Percentiles rank a stretch among this genome's conserved stretches.
Conservation (phyloP, 2,113 vertebrate genomes). For the Nyctibius bracteatus region DNA sequence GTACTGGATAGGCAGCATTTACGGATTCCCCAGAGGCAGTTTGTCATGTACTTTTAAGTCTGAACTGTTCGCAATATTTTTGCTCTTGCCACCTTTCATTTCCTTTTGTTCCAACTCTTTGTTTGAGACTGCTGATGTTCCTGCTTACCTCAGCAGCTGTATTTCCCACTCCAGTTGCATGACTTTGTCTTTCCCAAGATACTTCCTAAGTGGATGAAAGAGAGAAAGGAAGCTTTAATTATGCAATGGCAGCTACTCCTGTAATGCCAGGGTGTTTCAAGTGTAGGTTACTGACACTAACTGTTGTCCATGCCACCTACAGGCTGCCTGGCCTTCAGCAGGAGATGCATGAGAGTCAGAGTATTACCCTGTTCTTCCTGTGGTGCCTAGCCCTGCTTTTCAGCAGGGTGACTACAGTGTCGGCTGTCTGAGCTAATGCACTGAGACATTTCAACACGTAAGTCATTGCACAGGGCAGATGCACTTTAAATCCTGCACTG, state of each 20-base stretch:
- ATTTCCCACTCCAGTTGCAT: background rate
- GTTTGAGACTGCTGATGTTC: background rate
- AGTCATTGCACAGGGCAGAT: background rate
- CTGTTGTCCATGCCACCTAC: background rate
- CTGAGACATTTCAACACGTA: background rate
- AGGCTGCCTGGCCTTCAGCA: background rate
- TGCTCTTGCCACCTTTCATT: background rate
- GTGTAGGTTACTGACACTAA: background rate
- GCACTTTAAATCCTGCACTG: background rate
- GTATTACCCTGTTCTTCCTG: fast-evolving
- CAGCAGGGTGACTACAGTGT: background rate
- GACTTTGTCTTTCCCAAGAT: background rate
- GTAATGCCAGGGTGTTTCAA: background rate
- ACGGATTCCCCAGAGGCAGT: background rate
- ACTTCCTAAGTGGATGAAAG: fast-evolving
- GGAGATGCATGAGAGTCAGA: fast-evolving
- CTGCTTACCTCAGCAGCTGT: background rate
- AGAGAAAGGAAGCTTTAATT: background rate
- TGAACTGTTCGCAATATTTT: background rate
- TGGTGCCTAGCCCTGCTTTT: background rate
- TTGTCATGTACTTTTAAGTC: background rate
- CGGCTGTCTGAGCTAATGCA: background rate
- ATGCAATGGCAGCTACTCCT: background rate
- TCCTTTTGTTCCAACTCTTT: background rate
- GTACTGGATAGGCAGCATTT: background rate